Percentiles rank a stretch among this genome's conserved stretches.
Conservation (phyloP, 2,888 invertebrate genomes). For the Eupithecia abbreviata region DNA sequence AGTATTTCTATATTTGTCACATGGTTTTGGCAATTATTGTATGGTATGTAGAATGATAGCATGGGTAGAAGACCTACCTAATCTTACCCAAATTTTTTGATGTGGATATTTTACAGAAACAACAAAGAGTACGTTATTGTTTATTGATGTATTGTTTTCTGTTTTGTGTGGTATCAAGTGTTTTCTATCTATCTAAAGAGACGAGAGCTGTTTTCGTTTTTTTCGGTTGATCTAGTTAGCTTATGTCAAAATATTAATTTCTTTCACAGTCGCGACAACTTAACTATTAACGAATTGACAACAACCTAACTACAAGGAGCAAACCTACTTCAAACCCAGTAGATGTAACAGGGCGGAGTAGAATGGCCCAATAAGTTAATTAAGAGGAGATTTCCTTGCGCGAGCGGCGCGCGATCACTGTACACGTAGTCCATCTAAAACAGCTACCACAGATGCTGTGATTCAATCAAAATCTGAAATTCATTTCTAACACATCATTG, state of each 20-base stretch:
- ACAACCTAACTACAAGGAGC: background rate
- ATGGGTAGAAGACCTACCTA: no score
- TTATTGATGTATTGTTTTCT: no score
- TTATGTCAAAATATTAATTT: no score
- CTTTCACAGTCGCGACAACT: background rate
- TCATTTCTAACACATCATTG: no score
- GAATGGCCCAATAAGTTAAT: slow-evolving; percentile 68
- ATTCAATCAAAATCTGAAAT: no score
- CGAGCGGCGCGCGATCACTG: slow-evolving; percentile 42
- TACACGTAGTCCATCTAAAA: slow-evolving; percentile 13
- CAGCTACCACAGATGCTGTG: background rate
- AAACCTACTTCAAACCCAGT: slow-evolving; percentile 9
- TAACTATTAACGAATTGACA: background rate
- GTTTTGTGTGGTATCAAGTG: no score
- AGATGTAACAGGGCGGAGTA: slow-evolving; percentile 47
- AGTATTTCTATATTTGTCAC: no score
- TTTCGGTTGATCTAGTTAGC: background rate
- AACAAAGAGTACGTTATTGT: background rate
- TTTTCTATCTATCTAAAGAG: no score
- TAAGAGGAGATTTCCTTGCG: slow-evolving; percentile 61
- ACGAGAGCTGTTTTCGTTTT: background rate
- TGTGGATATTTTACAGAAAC: background rate
- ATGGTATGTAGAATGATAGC: no score
- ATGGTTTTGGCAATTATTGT: no score
- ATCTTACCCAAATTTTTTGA: no score